Evolutionary conservation across 2,888 invertebrate species (phyloP).

Genomic region (Protodeltote pygarga): DNA sequence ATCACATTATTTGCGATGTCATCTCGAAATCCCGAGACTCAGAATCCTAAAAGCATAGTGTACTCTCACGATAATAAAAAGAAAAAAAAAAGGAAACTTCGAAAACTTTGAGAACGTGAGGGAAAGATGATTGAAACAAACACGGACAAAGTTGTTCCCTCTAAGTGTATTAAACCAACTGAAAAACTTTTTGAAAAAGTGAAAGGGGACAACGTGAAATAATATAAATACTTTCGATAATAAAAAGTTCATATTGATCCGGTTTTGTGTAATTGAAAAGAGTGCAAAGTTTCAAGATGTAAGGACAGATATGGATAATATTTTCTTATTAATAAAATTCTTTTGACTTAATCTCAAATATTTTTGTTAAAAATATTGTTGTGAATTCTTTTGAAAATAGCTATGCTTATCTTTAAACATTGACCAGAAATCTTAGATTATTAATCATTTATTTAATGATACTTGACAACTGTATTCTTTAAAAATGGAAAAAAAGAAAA

Average conservation of each 20-base stretch:
- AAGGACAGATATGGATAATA: not conserved
- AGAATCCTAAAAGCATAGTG: conserved; percentile 60
- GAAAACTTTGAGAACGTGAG: conserved; percentile 63
- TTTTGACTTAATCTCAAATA: too few relatives aligned
- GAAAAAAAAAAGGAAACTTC: conserved; percentile 51
- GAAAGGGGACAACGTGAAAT: conserved; percentile 81
- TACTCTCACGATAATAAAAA: conserved; percentile 58
- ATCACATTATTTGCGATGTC: conserved; percentile 33
- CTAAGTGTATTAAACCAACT: conserved; percentile 84
- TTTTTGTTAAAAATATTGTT: too few relatives aligned
- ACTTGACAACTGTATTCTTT: too few relatives aligned
- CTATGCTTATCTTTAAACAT: too few relatives aligned
- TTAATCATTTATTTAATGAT: too few relatives aligned
- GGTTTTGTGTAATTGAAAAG: conserved; percentile 46
- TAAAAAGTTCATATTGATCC: conserved; percentile 79
- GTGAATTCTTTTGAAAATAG: too few relatives aligned
- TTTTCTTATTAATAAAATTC: too few relatives aligned
- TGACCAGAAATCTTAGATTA: too few relatives aligned
- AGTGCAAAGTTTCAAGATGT: conserved; percentile 8
- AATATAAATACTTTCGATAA: conserved; percentile 85
- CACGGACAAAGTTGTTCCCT: conserved; percentile 68
- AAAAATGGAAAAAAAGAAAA: too few relatives aligned
- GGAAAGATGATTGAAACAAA: conserved; percentile 83
- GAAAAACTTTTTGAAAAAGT: conserved; percentile 70
- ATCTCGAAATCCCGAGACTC: conserved; percentile 37